Percentiles rank a stretch among this genome's conserved stretches.
These are phyloP conservation scores for Heliangelus exortis DNA, from an alignment of 2,797 vertebrate species.

Conservation along the genomic window DNA sequence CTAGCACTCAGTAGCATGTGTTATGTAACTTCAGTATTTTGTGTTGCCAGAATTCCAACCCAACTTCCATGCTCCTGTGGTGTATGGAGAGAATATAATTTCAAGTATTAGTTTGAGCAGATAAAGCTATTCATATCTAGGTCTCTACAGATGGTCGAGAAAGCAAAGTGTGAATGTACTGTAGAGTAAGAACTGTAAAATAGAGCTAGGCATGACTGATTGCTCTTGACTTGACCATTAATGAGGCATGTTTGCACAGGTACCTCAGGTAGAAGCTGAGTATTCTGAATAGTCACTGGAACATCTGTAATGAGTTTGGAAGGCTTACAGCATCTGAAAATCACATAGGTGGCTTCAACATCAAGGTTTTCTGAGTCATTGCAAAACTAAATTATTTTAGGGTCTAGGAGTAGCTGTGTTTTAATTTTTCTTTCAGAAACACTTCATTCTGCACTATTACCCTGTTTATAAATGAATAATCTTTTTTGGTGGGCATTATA, in stretches of 20 bases:
- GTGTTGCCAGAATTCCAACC: background rate
- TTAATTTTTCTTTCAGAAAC: background rate
- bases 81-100: background rate
- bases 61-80: background rate
- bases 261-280: background rate
- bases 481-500: background rate
- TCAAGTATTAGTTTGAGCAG: background rate
- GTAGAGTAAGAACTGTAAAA: background rate
- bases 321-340: background rate
- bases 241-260: background rate
- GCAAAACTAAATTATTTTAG: background rate
- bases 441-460: background rate
- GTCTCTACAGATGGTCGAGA: background rate
- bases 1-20: background rate
- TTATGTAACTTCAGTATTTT: background rate
- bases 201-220: background rate
- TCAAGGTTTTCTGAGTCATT: background rate
- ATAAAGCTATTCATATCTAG: background rate
- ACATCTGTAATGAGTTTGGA: background rate
- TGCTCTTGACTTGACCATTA: background rate
- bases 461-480: background rate
- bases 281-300: background rate
- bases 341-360: background rate
- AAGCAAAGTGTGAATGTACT: background rate
- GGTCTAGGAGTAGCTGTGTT: background rate